phyloP scores from a whole-genome alignment of 2,888 invertebrate genomes.

The Lobophora halterata region DNA sequence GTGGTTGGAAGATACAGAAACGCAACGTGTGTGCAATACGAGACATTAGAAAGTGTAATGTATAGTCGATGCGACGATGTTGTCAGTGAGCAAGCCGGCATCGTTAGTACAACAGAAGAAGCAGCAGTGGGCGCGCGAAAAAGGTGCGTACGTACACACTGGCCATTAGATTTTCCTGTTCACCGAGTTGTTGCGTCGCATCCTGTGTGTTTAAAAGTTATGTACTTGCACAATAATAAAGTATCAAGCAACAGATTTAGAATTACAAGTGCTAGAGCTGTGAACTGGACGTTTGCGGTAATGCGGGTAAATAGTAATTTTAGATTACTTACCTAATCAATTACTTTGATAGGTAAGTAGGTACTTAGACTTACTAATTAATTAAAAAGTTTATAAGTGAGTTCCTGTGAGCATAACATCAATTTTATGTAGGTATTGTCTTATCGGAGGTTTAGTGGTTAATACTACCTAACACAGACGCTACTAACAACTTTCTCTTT shows the following conservation, averaged over 20 bases:
- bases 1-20: constrained; percentile 60
- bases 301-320: no score
- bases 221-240: constrained; percentile 2
- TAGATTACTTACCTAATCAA: no score
- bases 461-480: no score
- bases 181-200: constrained; percentile 21
- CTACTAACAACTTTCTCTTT: no score
- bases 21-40: constrained; percentile 70
- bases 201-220: constrained; percentile 16
- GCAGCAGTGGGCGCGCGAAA: constrained; percentile 95
- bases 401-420: no score
- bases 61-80: constrained; percentile 72
- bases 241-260: no score
- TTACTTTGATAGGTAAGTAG: no score
- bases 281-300: constrained; percentile 1
- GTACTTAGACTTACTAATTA: no score
- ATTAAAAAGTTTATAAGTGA: no score
- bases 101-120: constrained; percentile 93
- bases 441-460: no score
- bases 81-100: constrained; percentile 74
- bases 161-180: constrained; percentile 24
- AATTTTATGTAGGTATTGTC: no score
- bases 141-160: constrained; percentile 85
- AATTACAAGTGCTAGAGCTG: constrained; percentile 4
- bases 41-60: constrained; percentile 77